Base-by-base conservation (phyloP, 2,113 vertebrate genomes). In the Siniperca knerii region DNA sequence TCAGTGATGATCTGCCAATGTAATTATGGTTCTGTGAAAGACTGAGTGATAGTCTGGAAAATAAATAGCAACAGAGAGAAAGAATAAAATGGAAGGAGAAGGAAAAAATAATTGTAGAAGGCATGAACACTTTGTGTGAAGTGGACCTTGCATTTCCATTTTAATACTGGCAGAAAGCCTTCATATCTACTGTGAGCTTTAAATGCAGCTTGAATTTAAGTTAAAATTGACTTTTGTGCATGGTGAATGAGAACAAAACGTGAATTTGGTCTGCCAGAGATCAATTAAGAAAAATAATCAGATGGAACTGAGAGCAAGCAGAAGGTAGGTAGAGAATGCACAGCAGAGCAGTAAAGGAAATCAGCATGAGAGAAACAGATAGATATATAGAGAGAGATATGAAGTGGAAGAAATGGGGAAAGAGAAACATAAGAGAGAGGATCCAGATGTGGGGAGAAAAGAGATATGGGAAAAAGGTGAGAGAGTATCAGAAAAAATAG, bases 401-500 rank as follows among this genome's bases (percentile, higher is more conserved):
- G 48, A 37, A 46, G 4, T 57, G 54, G 2, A 65, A 44, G 55
- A 61, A 12, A 67, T 48, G 2, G 29, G 16, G 7, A 37, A 52
- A 70, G 29, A 40, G 25, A 1, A 50, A 10, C 12, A 61, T 25
- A 52, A 25, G 15, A 46, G n/a, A 12, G 50, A 13, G 11, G n/a
- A 75, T 85, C 62, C 75, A 77, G 40, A 72, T 77, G 46, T 84
- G 55, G 12, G 13, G n/a, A 70, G 29, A 54, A 75, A 72, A 73
- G 15, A 61, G 62, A 79, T 70, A 83, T 6, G 55, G 44, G 55
- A 75, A 68, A 57, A 58, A 82, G n/a, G 37, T 64, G 75, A 71
- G 58, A 62, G n/a, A 55, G 57, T 70, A 71, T 78, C 75, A 82
- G 73, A 77, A 58, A 82, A 65, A 75, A 86, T 50, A 16, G 55